Conservation (phyloP, 2,113 vertebrate genomes). For the Neogobius melanostomus region DNA sequence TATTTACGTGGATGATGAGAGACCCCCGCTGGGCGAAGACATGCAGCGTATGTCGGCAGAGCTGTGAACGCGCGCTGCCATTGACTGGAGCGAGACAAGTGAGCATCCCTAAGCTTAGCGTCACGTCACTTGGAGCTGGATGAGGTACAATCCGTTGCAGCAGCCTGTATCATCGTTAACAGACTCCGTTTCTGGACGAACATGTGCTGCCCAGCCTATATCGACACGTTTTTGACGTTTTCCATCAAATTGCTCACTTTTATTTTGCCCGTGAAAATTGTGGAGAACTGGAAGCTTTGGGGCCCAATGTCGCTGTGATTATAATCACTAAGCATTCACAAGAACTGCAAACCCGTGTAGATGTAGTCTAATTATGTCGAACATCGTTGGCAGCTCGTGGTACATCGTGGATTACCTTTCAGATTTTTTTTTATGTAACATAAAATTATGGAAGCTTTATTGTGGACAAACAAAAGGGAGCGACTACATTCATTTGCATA, state of each 20-base stretch:
- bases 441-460: constrained; percentile 13
- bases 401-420: constrained; percentile 19
- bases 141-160: constrained; percentile 49
- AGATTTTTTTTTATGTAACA: constrained; percentile 8
- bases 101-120: constrained; percentile 27
- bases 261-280: constrained; percentile 37
- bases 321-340: constrained; percentile 40
- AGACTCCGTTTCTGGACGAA: constrained; percentile 18
- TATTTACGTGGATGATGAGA: constrained; percentile 63
- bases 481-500: background rate
- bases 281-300: constrained; percentile 31
- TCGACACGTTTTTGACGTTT: constrained; percentile 21
- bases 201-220: background rate
- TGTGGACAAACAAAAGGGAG: constrained; percentile 4
- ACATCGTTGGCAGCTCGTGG: background rate
- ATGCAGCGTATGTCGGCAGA: constrained; percentile 60
- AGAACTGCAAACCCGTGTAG: constrained; percentile 13
- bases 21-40: constrained; percentile 68
- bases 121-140: constrained; percentile 38
- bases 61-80: constrained; percentile 67
- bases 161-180: constrained; percentile 18
- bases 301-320: constrained; percentile 39
- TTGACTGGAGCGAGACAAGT: constrained; percentile 57
- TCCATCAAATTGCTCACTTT: constrained; percentile 8
- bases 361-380: constrained; percentile 4